phyloP scores from a whole-genome alignment of 1,140 invertebrate species.

The Euura lappo region DNA sequence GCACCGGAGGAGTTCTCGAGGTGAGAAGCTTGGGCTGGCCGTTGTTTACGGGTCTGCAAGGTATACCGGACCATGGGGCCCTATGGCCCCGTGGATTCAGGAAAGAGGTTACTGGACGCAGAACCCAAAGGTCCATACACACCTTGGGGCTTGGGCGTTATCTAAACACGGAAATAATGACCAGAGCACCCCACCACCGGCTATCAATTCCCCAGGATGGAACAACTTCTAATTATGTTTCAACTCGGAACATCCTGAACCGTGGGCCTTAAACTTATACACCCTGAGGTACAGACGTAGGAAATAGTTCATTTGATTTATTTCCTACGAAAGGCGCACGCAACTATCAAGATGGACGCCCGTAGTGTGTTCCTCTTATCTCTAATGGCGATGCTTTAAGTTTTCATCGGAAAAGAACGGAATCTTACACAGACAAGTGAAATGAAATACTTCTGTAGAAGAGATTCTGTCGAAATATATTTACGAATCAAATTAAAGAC shows the following conservation, averaged over 20 bases:
- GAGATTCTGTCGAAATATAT: no score
- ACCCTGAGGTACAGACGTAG: background rate
- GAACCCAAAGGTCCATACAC: background rate
- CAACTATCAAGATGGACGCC: constrained; percentile 1
- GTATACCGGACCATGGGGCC: background rate
- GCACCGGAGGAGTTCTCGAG: no score
- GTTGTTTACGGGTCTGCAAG: no score
- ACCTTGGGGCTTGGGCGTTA: background rate
- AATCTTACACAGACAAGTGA: background rate
- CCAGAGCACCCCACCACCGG: background rate
- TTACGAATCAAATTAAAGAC: no score
- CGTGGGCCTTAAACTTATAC: no score
- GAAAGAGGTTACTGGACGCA: no score
- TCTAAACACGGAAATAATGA: constrained; percentile 7
- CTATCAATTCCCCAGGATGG: constrained; percentile 4
- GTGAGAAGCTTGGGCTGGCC: no score
- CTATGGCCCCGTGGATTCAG: background rate
- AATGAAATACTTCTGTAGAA: no score
- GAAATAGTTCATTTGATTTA: background rate
- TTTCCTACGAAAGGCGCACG: constrained; percentile 1
- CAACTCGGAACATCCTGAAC: background rate
- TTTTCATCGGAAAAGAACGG: background rate
- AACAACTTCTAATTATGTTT: constrained; percentile 4
- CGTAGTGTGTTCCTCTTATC: background rate
- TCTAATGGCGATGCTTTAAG: background rate